Conservation (phyloP, 2,888 invertebrate species). For the Terebella lapidaria region DNA sequence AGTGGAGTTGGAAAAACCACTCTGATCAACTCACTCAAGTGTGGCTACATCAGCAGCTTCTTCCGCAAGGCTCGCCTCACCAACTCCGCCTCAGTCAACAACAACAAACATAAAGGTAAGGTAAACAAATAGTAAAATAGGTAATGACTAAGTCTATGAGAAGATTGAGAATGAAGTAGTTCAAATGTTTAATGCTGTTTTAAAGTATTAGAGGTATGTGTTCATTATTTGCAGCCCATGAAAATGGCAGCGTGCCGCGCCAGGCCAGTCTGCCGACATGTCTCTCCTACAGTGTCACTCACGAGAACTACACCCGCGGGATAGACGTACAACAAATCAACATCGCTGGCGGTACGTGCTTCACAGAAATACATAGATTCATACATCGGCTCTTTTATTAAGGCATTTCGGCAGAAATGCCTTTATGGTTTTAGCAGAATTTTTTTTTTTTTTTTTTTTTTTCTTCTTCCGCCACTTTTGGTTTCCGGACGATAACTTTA, state of each 20-base stretch:
- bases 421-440: too few relatives aligned
- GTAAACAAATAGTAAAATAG: neutral
- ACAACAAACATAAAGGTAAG: neutral
- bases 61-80: conserved; percentile 53
- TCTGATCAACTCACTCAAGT: conserved; percentile 64
- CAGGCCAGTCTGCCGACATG: conserved; percentile 41
- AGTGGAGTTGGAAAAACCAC: conserved; percentile 70
- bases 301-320: conserved; percentile 62
- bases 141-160: neutral
- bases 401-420: too few relatives aligned
- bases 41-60: conserved; percentile 66
- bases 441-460: too few relatives aligned
- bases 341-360: conserved; percentile 49
- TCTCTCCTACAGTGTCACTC: conserved; percentile 20
- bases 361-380: conserved; percentile 28
- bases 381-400: too few relatives aligned
- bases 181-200: neutral
- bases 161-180: too few relatives aligned
- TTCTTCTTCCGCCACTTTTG: too few relatives aligned
- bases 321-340: conserved; percentile 63
- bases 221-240: neutral
- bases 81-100: neutral
- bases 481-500: too few relatives aligned
- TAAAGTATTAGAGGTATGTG: neutral
- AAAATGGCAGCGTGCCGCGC: conserved; percentile 10